A percentile compares a stretch with the other conserved stretches of the same genome.
Evolutionary conservation across 2,113 vertebrate species (phyloP).

Genomic region (Excalfactoria chinensis): DNA sequence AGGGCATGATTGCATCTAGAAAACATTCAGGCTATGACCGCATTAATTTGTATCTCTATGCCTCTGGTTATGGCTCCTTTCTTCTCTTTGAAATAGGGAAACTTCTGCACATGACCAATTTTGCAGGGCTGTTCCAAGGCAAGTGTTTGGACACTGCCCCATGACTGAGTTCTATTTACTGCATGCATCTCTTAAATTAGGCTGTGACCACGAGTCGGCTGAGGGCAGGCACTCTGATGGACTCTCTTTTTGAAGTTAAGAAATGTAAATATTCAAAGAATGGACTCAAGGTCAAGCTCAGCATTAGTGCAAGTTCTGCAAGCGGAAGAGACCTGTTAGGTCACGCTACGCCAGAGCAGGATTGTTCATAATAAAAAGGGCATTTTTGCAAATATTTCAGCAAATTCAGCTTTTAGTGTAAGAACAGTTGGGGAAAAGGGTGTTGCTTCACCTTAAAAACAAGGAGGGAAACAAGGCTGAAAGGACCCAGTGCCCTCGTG

Average conservation of each 20-base stretch:
- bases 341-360: not conserved
- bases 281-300: not conserved
- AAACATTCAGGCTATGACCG: not conserved
- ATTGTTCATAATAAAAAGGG: not conserved
- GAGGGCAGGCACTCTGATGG: not conserved
- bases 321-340: not conserved
- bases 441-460: not conserved
- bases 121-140: not conserved
- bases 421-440: not conserved
- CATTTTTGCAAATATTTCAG: not conserved
- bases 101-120: not conserved
- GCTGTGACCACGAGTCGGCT: not conserved
- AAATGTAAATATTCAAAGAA: slow-evolving; percentile 1
- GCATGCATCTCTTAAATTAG: not conserved
- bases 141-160: not conserved
- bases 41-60: not conserved
- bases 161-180: not conserved
- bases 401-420: not conserved
- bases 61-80: not conserved
- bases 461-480: not conserved
- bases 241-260: not conserved
- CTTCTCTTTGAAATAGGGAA: not conserved
- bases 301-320: not conserved
- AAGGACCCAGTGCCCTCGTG: not conserved
- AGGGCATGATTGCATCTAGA: not conserved